Evolutionary conservation across 2,113 vertebrate species (phyloP), one percentile per base, ranked within the genome.

Genomic region (Nannobrachium achirus): DNA sequence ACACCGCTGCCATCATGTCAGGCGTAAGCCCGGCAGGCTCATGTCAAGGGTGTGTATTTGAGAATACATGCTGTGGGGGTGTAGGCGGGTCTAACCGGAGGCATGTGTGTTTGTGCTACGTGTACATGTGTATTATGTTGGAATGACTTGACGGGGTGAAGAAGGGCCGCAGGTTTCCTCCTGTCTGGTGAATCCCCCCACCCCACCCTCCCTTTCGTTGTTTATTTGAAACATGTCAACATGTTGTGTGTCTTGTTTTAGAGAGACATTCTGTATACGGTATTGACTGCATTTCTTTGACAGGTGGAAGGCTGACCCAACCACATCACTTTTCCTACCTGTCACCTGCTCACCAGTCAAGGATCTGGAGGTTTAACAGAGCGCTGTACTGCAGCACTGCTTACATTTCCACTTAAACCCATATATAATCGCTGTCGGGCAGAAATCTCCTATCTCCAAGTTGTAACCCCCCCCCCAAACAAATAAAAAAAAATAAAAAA

Each of bases 21-120:
- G 18, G 56, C 15, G 40, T 19, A 48, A 66, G 39, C 49, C 56
- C 56, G 14, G 9, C 69, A n/a, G 75, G 67, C 63, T 72, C 61
- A 69, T 33, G 55, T 51, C 20, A 2, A 16, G 15, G 45, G 40
- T 38, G 65, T 56, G 19, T 25, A 51, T 51, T 20, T 60, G 13
- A 33, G 15, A 8, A 15, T 52, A 19, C 10, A 19, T 52, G 50
- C 18, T 52, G n/a, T 52, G 50, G 6, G 50, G 19, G 51, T 20
- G 16, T 20, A 18, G 16, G 51, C 20, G 18, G 15, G 51, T 53
- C 16, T 20, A 19, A 19, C 4, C 8, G 8, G 51, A 9, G 51
- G 9, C 1, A 10, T 19, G 15, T 57, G 6, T 33, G 39, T 40
- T 33, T 58, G 25, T 50, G n/a, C 42, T 19, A 25, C 45, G 33